Evolutionary conservation across 2,888 invertebrate species (phyloP).

Genomic region (Drosophila mimica): DNA sequence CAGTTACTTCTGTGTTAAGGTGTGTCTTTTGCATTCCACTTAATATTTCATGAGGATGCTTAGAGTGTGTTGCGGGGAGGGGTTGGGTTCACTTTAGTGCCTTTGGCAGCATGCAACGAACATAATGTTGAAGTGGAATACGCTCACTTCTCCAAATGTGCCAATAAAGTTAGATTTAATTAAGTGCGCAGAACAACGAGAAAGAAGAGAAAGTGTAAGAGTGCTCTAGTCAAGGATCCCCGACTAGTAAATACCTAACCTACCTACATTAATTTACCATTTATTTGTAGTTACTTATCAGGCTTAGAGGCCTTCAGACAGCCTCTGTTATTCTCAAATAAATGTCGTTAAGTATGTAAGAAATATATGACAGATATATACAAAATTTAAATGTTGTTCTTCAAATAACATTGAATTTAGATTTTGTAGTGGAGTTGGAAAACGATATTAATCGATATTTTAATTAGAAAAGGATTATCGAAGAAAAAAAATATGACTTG

Average conservation of each 20-base stretch:
- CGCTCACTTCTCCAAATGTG: slow-evolving; percentile 62
- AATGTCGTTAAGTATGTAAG: neutral
- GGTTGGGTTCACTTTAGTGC: neutral
- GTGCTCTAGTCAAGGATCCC: neutral
- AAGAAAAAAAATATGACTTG: neutral
- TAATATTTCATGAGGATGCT: neutral
- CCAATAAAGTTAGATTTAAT: slow-evolving; percentile 78
- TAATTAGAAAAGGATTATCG: accelerated
- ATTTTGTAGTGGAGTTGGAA: neutral
- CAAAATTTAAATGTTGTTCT: neutral
- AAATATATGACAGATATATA: neutral
- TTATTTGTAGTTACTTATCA: neutral
- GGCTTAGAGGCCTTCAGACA: neutral
- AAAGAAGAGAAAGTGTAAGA: slow-evolving; percentile 4
- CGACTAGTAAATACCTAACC: neutral
- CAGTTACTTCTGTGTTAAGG: slow-evolving; percentile 4
- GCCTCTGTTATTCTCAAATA: neutral
- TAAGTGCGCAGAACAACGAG: slow-evolving; percentile 59
- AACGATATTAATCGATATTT: neutral
- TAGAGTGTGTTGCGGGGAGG: neutral
- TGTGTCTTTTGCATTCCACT: neutral
- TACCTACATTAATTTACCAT: neutral
- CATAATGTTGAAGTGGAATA: slow-evolving; percentile 14
- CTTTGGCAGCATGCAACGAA: slow-evolving; percentile 40
- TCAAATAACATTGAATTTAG: neutral